A percentile compares a stretch with the other conserved stretches of the same genome.
phyloP scores from a whole-genome alignment of 2,113 vertebrate genomes.

The Ageneiosus marmoratus region DNA sequence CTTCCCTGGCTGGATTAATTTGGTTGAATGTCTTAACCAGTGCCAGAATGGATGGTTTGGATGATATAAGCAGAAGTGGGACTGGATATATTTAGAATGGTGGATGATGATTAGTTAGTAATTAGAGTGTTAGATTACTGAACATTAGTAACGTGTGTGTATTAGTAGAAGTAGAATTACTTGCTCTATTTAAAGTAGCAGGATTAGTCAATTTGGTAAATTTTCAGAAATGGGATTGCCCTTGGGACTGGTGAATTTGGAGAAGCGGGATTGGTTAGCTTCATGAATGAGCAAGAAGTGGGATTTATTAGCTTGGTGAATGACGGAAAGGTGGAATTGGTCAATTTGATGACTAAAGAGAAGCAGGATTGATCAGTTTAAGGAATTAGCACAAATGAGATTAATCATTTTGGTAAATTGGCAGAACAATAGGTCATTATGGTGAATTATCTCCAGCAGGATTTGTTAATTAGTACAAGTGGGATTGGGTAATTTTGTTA shows the following conservation, averaged over 20 bases:
- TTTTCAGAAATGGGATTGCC: too few species aligned
- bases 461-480: neutral
- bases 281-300: neutral
- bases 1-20: neutral
- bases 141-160: neutral
- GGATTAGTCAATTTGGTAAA: too few species aligned
- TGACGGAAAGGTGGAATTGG: neutral
- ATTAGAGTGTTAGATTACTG: neutral
- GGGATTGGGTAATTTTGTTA: constrained; percentile 5
- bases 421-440: neutral
- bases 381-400: neutral
- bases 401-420: neutral
- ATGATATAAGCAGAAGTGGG: neutral
- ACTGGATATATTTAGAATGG: neutral
- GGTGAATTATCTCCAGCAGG: neutral
- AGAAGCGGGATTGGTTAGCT: neutral
- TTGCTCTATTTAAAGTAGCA: too few species aligned
- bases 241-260: neutral
- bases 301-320: neutral
- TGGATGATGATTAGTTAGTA: neutral
- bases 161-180: too few species aligned
- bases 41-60: neutral
- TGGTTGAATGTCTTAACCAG: neutral
- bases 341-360: neutral
- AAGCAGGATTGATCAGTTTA: neutral